Base-by-base conservation (phyloP, 2,113 vertebrate genomes). In the Xenus cinereus region DNA sequence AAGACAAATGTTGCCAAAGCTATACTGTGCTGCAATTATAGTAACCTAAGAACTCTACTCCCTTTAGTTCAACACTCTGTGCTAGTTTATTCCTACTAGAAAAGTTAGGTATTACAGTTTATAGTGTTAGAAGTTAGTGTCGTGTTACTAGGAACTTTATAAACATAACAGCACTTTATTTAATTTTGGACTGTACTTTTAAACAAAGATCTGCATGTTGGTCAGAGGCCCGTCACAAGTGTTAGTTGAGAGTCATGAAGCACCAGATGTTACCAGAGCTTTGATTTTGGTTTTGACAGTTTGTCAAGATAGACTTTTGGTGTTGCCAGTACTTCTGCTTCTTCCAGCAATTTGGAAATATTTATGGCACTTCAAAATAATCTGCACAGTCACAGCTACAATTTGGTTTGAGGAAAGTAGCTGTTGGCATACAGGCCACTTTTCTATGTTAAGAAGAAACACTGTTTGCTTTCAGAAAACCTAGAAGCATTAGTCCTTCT, bases 401-500 rank as follows among this genome's bases (percentile, higher is more conserved):
- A 21, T 51, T 18, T 59, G 10, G 13, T 92, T 80, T 86, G 45
- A 53, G 27, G 45, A 48, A 90, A 92, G 21, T 16, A 50, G 11
- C 60, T 23, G 12, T 30, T 60, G 48, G n/a, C 24, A 48, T 7
- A 46, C 12, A 41, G 66, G 15, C 6, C 12, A 9, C 12, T 72
- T 93, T 75, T 59, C 39, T 46, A 51, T 21, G 51, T 30, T 57
- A 71, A 53, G 45, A 68, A 87, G 45, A 64, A 87, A 43, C n/a
- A 35, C 8, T 10, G 6, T 30, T 69, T 80, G 8, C 19, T 67
- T 77, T 91, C 14, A 87, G 66, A 76, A 73, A 87, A 68, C 30
- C 9, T 48, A 64, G 37, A 91, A 82, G 21, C 0, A 0, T 43
- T n/a, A 60, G 30, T 6, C 14, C 10, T 48, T 12, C 23, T 2